A percentile compares a stretch with the other conserved stretches of the same genome.
phyloP scores from a whole-genome alignment of 23 tunicate genomes.

The Halocynthia roretzi region DNA sequence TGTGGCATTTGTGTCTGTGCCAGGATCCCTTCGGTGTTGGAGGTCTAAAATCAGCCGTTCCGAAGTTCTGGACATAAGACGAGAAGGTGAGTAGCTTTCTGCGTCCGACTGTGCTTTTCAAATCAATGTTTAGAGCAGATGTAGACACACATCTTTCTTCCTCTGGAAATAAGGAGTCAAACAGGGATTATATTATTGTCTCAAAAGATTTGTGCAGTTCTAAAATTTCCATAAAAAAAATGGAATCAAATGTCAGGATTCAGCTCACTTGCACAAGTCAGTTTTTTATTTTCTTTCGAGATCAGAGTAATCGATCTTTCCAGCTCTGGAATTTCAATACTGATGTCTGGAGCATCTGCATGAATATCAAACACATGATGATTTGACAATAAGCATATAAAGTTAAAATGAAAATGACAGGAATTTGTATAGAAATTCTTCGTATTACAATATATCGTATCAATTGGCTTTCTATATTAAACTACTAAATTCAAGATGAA shows the following conservation, averaged over 20 bases:
- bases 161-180: neutral
- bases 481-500: too few relatives aligned
- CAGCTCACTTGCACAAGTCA: constrained; percentile 22
- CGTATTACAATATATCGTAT: too few relatives aligned
- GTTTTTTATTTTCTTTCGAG: neutral
- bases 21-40: neutral
- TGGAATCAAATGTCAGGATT: too few relatives aligned
- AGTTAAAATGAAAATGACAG: neutral
- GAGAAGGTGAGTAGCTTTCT: constrained; percentile 17
- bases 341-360: constrained; percentile 29
- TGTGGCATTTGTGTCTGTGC: constrained; percentile 19
- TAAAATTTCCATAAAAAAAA: too few relatives aligned
- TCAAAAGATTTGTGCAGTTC: neutral
- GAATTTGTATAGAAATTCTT: too few relatives aligned
- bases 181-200: neutral
- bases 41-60: constrained; percentile 23
- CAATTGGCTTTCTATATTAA: too few relatives aligned
- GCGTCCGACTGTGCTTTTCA: neutral
- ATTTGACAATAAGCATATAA: neutral
- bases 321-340: constrained; percentile 3
- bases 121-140: neutral
- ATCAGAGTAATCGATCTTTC: constrained; percentile 2
- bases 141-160: constrained; percentile 15
- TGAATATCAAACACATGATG: neutral
- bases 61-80: constrained; percentile 19